Conservation (phyloP, 2,113 vertebrate species). For the Phoxinus phoxinus region DNA sequence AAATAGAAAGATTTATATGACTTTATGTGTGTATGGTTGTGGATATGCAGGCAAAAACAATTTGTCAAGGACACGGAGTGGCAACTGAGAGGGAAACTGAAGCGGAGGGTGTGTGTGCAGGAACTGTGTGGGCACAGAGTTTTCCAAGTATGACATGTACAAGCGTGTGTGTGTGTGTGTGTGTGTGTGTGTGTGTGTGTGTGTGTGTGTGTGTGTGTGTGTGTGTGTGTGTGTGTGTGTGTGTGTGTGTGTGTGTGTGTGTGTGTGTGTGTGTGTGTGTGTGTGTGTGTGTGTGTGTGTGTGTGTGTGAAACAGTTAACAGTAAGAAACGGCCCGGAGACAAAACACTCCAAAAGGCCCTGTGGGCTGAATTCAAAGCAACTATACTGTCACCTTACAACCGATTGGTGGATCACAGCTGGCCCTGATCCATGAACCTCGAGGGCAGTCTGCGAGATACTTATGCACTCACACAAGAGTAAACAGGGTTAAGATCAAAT, state of each 20-base stretch:
- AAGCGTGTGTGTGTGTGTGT: conserved; percentile 1
- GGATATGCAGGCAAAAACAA: neutral
- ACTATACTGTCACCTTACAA: conserved; percentile 22
- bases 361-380: conserved; percentile 4
- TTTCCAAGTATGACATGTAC: conserved; percentile 32
- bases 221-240: no score
- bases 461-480: conserved; percentile 16
- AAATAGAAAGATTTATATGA: conserved; percentile 29
- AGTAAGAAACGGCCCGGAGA: conserved; percentile 22
- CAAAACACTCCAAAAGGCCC: conserved; percentile 4
- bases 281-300: no score
- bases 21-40: neutral
- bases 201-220: no score
- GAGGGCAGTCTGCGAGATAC: conserved; percentile 16
- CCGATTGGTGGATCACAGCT: conserved; percentile 31
- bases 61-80: conserved; percentile 11
- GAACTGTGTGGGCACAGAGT: conserved; percentile 5
- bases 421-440: conserved; percentile 44
- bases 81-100: neutral
- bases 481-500: conserved; percentile 1
- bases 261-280: no score
- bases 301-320: conserved; percentile 29
- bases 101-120: neutral
- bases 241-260: no score
- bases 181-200: neutral